Evolutionary conservation across 2,113 vertebrate genomes (phyloP), one percentile per base, ranked within the genome.

Genomic region (Zosterops hypoxanthus): DNA sequence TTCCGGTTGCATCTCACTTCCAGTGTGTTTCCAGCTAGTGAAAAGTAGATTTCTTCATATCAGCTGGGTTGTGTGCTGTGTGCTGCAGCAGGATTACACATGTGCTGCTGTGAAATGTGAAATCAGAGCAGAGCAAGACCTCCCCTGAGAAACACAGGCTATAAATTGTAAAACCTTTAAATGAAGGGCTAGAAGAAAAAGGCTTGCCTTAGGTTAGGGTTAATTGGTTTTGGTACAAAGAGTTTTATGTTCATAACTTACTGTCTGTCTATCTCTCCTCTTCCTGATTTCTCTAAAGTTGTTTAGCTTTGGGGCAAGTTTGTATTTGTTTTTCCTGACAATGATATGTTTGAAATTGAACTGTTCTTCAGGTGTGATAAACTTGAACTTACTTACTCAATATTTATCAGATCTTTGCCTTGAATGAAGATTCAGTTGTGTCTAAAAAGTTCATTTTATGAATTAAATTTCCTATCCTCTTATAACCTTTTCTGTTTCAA

Each of bases 211-310:
- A 96, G 97, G 96, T 97, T 94, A 96, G 95, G 97, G 95, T 98
- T 98, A 98, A 97, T 97, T 98, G 94, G 97, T 95, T 97, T 95
- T 84, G 93, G 95, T 97, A 98, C 97, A 98, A 97, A 97, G 97
- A 97, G 96, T 97, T 97, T 97, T 97, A 97, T 96, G 95, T 97
- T 97, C 97, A 94, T 97, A 98, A 98, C 97, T 97, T 97, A 97
- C 98, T 97, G 97, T 98, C 97, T 97, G 97, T 97, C 97, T 97
- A 94, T 97, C 97, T 95, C 90, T 91, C 92, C 91, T 97, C 94
- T 97, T 97, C 92, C 96, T 96, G 95, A 95, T 97, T 96, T 97
- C 97, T 95, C 70, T 86, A 77, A 97, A 94, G 94, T 94, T 97
- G n/a, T 95, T 96, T 97, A 90, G 94, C 97, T 97, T 63, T 47